Evolutionary conservation across 2,113 vertebrate genomes (phyloP).

Genomic region (Corvus moneduloides): DNA sequence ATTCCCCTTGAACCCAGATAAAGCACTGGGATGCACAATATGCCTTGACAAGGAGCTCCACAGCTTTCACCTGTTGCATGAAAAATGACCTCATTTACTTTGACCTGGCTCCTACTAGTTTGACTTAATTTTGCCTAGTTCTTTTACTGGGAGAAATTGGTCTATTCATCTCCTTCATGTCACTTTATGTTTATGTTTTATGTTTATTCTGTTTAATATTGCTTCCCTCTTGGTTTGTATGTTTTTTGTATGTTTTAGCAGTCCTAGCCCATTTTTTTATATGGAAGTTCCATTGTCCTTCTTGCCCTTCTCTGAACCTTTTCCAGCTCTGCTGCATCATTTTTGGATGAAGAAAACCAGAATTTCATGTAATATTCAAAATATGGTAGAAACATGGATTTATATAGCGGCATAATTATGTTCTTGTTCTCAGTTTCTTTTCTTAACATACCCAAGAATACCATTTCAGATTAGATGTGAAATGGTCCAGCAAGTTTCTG

Average conservation of each 20-base stretch:
- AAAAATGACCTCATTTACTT: not conserved
- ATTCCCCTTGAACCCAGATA: not conserved
- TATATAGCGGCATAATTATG: not conserved
- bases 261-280: not conserved
- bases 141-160: not conserved
- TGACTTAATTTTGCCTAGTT: not conserved
- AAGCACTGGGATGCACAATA: not conserved
- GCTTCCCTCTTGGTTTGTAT: not conserved
- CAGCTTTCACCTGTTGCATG: not conserved
- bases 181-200: not conserved
- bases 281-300: not conserved
- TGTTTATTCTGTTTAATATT: not conserved
- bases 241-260: not conserved
- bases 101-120: not conserved
- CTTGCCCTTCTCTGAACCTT: not conserved
- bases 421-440: not conserved
- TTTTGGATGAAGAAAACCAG: slow-evolving; percentile 2
- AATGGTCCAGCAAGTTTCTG: not conserved
- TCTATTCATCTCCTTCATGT: not conserved
- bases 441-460: not conserved
- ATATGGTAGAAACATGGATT: not conserved
- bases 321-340: not conserved
- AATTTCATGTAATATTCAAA: not conserved
- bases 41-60: not conserved
- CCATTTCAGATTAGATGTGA: not conserved